phyloP scores from a whole-genome alignment of 2,888 invertebrate species.

The Latrodectus hesperus region DNA sequence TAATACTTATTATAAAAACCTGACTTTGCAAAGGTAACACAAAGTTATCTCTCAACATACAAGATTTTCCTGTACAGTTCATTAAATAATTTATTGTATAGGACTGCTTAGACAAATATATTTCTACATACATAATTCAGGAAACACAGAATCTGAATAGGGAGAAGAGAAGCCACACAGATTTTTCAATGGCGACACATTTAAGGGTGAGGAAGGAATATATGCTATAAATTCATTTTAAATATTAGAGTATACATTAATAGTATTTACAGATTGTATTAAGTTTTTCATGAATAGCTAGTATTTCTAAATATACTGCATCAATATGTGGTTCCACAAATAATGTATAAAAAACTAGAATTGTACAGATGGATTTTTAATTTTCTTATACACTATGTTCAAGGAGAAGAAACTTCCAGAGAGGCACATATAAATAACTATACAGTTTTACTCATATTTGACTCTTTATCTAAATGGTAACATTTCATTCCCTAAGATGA shows the following conservation, averaged over 20 bases:
- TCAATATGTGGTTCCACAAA: constrained; percentile 16
- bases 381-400: not conserved
- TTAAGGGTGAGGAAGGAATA: constrained; percentile 9
- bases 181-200: constrained; percentile 12
- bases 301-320: constrained; percentile 14
- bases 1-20: constrained; percentile 67
- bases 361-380: constrained; percentile 9
- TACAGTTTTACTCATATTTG: not conserved
- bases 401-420: not conserved
- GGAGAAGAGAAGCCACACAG: constrained; percentile 9
- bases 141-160: not conserved
- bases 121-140: constrained; percentile 38
- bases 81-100: constrained; percentile 42
- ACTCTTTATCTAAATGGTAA: not conserved
- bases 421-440: constrained; percentile 3
- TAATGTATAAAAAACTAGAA: constrained; percentile 21
- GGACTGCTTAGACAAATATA: constrained; percentile 43
- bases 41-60: constrained; percentile 27
- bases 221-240: constrained; percentile 31
- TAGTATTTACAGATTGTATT: constrained; percentile 64
- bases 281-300: constrained; percentile 33
- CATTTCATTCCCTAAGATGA: not conserved
- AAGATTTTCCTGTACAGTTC: constrained; percentile 40
- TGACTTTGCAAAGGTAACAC: constrained; percentile 48
- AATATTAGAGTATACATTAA: constrained; percentile 16